Percentiles rank a stretch among this genome's conserved stretches.
These are phyloP conservation scores for Diaprepes abbreviatus DNA, from an alignment of 2,888 invertebrate species.

Conservation along the genomic window DNA sequence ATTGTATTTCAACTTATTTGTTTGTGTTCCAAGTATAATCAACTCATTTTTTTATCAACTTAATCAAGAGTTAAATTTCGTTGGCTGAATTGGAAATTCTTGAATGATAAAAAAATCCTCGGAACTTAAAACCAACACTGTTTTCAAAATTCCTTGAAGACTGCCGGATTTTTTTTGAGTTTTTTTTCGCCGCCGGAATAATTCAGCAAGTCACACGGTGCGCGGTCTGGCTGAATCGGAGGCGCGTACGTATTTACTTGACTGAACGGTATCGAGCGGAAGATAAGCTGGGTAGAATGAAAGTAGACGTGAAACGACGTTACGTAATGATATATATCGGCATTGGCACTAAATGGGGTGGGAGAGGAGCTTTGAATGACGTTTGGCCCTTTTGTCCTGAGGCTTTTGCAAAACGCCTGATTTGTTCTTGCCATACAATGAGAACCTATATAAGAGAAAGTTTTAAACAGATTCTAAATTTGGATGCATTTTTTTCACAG, in stretches of 20 bases:
- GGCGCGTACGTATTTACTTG: slow-evolving; percentile 31
- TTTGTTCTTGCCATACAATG: too few species aligned
- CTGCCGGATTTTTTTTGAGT: slow-evolving; percentile 6
- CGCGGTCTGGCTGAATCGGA: slow-evolving; percentile 15
- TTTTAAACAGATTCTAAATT: too few species aligned
- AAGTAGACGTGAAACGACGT: slow-evolving; percentile 53
- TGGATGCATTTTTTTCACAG: too few species aligned
- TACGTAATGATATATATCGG: slow-evolving; percentile 53
- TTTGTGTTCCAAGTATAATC: background rate
- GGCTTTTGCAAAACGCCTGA: too few species aligned
- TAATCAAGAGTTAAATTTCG: background rate
- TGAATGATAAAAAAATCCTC: background rate
- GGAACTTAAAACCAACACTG: too few species aligned
- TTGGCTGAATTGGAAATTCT: background rate
- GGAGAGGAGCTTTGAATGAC: slow-evolving; percentile 7
- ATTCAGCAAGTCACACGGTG: slow-evolving; percentile 36
- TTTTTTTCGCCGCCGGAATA: slow-evolving; percentile 5
- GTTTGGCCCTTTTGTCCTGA: slow-evolving; percentile 17
- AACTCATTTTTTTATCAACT: slow-evolving; percentile 13
- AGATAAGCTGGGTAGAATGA: slow-evolving; percentile 47
- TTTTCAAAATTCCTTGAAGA: background rate
- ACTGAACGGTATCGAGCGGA: slow-evolving; percentile 44
- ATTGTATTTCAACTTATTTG: slow-evolving; percentile 11
- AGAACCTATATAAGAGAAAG: too few species aligned
- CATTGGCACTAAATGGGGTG: slow-evolving; percentile 25